A percentile compares a stretch with the other conserved stretches of the same genome.
Conservation (phyloP, 2,113 vertebrate genomes). For the Xenus cinereus region DNA sequence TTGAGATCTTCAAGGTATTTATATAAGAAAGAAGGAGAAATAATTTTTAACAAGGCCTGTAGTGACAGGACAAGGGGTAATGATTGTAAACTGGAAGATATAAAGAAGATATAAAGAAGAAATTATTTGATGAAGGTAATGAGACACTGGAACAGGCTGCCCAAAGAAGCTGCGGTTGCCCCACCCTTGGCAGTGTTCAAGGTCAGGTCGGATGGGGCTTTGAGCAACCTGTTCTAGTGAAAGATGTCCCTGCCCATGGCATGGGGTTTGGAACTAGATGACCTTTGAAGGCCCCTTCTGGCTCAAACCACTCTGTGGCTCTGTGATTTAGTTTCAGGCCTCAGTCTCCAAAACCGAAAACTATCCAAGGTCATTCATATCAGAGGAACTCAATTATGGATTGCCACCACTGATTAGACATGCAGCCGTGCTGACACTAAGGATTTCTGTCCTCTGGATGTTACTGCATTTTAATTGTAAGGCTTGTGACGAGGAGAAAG, state of each 20-base stretch:
- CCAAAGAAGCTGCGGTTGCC: not conserved
- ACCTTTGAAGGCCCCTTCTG: not conserved
- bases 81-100: not conserved
- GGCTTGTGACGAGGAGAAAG: not conserved
- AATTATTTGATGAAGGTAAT: not conserved
- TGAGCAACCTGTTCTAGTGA: not conserved
- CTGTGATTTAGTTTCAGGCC: not conserved
- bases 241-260: not conserved
- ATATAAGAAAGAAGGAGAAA: not conserved
- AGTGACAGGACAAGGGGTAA: not conserved
- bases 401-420: not conserved
- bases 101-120: not conserved
- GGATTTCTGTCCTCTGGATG: not conserved
- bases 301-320: not conserved
- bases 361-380: not conserved
- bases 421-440: not conserved
- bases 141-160: not conserved
- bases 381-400: not conserved
- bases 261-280: accelerated
- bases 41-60: not conserved
- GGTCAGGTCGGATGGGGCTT: not conserved
- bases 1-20: not conserved
- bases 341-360: not conserved
- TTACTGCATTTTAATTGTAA: not conserved
- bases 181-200: not conserved